Base-by-base conservation (phyloP, 1,140 invertebrate species). In the Drosophila navojoa region DNA sequence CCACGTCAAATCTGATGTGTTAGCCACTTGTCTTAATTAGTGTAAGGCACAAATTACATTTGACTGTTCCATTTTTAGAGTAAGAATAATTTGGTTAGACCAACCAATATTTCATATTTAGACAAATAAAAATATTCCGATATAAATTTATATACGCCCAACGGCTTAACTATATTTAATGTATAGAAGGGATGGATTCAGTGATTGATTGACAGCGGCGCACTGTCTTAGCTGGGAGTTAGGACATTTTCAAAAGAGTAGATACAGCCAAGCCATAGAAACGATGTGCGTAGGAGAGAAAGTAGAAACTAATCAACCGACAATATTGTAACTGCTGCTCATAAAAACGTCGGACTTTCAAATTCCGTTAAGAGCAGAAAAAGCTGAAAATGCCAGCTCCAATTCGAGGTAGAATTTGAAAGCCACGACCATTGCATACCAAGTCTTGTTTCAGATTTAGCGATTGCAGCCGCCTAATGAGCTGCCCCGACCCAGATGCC, bases 361-460 rank as follows among this genome's bases (percentile, higher is more conserved):
- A 61, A 62, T 70, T 29, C 57, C 71, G 35, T 69, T 72, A 59
- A 47, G 16, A 42, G 44, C 11, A 45, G 45, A n/a, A 44, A 40
- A 40, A 40, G 29, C 22, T 16, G 40, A 55, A 58, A 71, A 72
- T 50, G 71, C 49, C 71, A 73, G 64, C 57, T 50, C 47, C 4
- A 27, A 45, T 11, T 22, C 13, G 25, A n/a, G 29, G 35, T 38
- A 0, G 35, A 16, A 22, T 10, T 13, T 57, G 29, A 58, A 27
- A 27, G 49, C 29, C 22, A 9, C 10, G 15, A n/a, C 19, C 42
- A 53, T 45, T 57, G 60, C 73, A 86, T 79, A 72, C 79, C 82
- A 60, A 71, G 71, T 61, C 15, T 70, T 62, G 27, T 45, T 74
- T 58, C 61, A 77, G 81, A 84, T 84, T 57, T 35, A 71, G 66